Evolutionary conservation across 2,888 invertebrate species (phyloP), one percentile per base, ranked within the genome.

Genomic region (Smittia sp.): DNA sequence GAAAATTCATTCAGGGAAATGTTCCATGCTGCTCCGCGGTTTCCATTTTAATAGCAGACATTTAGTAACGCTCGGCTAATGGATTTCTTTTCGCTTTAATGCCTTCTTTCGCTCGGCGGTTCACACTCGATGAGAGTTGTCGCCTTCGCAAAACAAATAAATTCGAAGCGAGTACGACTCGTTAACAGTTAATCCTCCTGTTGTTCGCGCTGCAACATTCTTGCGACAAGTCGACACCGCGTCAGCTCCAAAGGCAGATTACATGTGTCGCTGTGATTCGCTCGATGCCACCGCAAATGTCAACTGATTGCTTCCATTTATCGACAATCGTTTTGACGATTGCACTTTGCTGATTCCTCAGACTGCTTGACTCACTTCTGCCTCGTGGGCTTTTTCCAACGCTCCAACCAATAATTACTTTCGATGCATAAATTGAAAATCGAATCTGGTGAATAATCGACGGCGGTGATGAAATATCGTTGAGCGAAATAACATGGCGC

Each of bases 161-260:
- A 41, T 22, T n/a, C 39, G n/a, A 24, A 54, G 13, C 32, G 18
- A 15, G 25, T 18, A 46, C 2, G 11, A 46, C 46, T 69, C 52
- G 54, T 69, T 69, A 69, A 69, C 69, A 54, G 69, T 69, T 69
- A 69, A 54, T 69, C 52, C 68, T 68, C 46, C 46, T 68, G 38
- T 13, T 62, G 15, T n/a, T n/a, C n/a, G 11, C 11, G 11, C 11
- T 46, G 46, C 46, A 46, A 46, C 46, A 46, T 46, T 46, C 46
- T n/a, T 46, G 46, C 46, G n/a, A 15, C 9, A 46, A 46, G 2
- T 11, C 11, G 11, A 38, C 38, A 38, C 6, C 3, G 11, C 11
- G 15, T 46, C 46, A 46, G 6, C 32, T 46, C 46, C 11, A n/a
- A 2, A 2, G 11, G 46, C 46, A 6, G 15, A 46, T 46, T 46